Evolutionary conservation across 2,113 vertebrate genomes (phyloP).

Genomic region (Enhydra lutris): DNA sequence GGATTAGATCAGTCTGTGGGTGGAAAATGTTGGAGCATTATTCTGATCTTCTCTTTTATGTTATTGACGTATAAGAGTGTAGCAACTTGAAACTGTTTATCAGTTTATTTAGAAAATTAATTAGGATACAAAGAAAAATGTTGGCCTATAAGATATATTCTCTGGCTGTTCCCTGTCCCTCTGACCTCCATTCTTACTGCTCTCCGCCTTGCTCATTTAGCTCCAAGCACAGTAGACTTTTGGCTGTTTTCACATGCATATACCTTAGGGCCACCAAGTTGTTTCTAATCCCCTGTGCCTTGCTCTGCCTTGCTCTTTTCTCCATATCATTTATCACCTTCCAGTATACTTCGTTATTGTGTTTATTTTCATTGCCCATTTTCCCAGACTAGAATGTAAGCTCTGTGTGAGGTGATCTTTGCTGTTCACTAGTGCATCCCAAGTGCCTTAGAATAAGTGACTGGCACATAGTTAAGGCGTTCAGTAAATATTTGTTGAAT

Average conservation of each 20-base stretch:
- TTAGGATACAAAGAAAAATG: neutral
- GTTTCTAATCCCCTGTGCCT: neutral
- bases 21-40: neutral
- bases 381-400: neutral
- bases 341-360: neutral
- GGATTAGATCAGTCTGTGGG: neutral
- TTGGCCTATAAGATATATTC: neutral
- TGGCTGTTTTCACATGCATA: neutral
- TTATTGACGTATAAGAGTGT: neutral
- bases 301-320: neutral
- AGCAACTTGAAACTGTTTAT: neutral
- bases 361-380: neutral
- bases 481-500: constrained; percentile 29
- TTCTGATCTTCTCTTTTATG: neutral
- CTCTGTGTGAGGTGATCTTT: neutral
- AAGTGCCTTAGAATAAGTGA: neutral
- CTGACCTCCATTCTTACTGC: neutral
- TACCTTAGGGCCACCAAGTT: neutral
- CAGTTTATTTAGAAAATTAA: constrained; percentile 1
- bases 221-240: neutral
- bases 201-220: neutral
- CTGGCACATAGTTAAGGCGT: neutral
- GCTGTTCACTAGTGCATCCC: neutral
- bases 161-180: neutral
- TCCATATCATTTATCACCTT: neutral